Conservation (phyloP, 1,140 invertebrate genomes). For the Cryptotermes secundus region DNA sequence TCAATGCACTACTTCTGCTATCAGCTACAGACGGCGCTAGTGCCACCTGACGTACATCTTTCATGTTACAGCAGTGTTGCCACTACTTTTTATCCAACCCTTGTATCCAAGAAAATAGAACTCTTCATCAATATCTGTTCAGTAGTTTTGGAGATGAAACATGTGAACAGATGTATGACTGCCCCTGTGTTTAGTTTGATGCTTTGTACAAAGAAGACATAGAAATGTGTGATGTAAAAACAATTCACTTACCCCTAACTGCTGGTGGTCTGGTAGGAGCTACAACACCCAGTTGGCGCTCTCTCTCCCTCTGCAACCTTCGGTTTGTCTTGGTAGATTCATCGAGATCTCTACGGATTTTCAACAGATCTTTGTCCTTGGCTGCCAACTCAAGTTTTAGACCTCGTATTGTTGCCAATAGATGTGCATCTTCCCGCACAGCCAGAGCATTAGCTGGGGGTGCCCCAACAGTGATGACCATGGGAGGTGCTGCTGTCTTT, state of each 20-base stretch:
- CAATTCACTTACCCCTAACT: background rate
- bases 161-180: too few relatives aligned
- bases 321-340: slow-evolving; percentile 71
- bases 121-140: too few relatives aligned
- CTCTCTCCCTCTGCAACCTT: slow-evolving; percentile 71
- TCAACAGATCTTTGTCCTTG: slow-evolving; percentile 63
- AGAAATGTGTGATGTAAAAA: too few relatives aligned
- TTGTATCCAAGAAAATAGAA: too few relatives aligned
- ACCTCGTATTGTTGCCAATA: slow-evolving; percentile 74
- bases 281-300: slow-evolving; percentile 49
- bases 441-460: slow-evolving; percentile 22
- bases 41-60: too few relatives aligned
- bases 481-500: background rate
- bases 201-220: too few relatives aligned
- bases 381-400: slow-evolving; percentile 65
- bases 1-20: too few relatives aligned
- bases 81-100: too few relatives aligned
- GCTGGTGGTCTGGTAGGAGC: background rate
- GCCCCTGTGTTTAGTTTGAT: too few relatives aligned
- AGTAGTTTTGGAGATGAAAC: too few relatives aligned
- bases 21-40: too few relatives aligned
- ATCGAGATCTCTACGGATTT: slow-evolving; percentile 70
- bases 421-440: slow-evolving; percentile 68
- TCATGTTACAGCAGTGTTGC: too few relatives aligned
- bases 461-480: background rate